Percentiles rank a stretch among this genome's conserved stretches.
Conservation (phyloP, 2,797 vertebrate genomes). For the Falco berigora region DNA sequence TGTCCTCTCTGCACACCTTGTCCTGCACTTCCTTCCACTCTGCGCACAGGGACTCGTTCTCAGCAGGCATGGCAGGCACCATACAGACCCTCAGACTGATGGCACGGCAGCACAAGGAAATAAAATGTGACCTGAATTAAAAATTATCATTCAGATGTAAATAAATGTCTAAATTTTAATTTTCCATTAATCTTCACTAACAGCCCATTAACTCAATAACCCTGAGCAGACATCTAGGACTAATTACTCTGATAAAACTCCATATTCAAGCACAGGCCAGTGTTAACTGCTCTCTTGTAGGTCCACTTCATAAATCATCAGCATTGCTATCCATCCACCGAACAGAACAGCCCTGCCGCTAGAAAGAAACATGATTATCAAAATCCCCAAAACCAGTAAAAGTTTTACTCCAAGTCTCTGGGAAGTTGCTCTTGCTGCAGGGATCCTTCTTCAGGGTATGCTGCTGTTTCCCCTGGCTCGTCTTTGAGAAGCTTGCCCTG, state of each 20-base stretch:
- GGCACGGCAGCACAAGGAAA: not conserved
- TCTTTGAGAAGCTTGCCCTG: not conserved
- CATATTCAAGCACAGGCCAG: not conserved
- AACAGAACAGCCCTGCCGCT: not conserved
- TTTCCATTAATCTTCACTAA: not conserved
- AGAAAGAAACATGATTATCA: not conserved
- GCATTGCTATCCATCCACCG: not conserved
- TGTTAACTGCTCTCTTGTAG: not conserved
- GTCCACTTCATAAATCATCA: not conserved
- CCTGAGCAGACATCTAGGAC: not conserved
- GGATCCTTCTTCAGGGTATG: not conserved
- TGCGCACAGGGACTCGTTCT: rapidly evolving
- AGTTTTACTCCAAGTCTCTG: not conserved
- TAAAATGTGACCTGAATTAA: not conserved
- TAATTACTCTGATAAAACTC: not conserved
- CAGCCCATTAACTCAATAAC: not conserved
- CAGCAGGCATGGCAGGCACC: not conserved
- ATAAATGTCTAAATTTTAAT: not conserved
- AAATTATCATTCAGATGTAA: not conserved
- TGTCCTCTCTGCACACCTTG: not conserved
- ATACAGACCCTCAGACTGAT: not conserved
- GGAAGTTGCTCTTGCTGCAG: not conserved
- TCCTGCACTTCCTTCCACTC: not conserved
- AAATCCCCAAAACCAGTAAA: not conserved
- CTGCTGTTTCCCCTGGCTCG: not conserved